Conservation (phyloP, 2,797 vertebrate species). For the Hybognathus amarus region DNA sequence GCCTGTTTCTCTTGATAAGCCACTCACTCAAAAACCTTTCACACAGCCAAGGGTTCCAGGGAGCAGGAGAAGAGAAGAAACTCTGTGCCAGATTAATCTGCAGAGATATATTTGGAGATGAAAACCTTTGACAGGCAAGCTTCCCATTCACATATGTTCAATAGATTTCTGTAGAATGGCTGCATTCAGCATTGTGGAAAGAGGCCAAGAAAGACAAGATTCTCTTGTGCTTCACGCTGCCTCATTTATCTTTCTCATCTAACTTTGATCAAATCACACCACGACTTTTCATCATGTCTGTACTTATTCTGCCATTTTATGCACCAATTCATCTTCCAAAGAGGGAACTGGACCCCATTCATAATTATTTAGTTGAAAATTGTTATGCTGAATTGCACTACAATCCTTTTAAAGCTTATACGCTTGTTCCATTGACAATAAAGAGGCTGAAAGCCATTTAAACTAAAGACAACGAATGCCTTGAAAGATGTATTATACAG, state of each 20-base stretch:
- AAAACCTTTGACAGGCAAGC: conserved; percentile 74
- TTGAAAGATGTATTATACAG: background rate
- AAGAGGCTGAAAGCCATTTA: background rate
- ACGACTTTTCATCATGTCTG: conserved; percentile 24
- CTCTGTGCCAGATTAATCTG: conserved; percentile 47
- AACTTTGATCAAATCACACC: conserved; percentile 44
- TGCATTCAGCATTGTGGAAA: conserved; percentile 74
- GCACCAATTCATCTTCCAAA: conserved; percentile 24
- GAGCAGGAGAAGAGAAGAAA: conserved; percentile 46
- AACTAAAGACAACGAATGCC: background rate
- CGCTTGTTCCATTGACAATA: background rate
- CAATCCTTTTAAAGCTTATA: background rate
- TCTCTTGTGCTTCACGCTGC: conserved; percentile 24
- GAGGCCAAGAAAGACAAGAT: conserved; percentile 40
- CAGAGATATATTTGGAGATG: conserved; percentile 72
- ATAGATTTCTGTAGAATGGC: conserved; percentile 70
- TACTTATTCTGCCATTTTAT: conserved; percentile 32
- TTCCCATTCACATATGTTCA: conserved; percentile 71
- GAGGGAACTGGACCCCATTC: background rate
- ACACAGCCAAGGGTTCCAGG: conserved; percentile 27
- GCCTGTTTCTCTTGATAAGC: conserved; percentile 48
- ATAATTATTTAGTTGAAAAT: conserved; percentile 25
- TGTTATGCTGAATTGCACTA: background rate
- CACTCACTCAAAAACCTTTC: conserved; percentile 43
- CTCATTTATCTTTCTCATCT: conserved; percentile 50